These are phyloP conservation scores for Cylloceria caligata DNA, from an alignment of 2,888 invertebrate genomes.

Conservation along the genomic window DNA sequence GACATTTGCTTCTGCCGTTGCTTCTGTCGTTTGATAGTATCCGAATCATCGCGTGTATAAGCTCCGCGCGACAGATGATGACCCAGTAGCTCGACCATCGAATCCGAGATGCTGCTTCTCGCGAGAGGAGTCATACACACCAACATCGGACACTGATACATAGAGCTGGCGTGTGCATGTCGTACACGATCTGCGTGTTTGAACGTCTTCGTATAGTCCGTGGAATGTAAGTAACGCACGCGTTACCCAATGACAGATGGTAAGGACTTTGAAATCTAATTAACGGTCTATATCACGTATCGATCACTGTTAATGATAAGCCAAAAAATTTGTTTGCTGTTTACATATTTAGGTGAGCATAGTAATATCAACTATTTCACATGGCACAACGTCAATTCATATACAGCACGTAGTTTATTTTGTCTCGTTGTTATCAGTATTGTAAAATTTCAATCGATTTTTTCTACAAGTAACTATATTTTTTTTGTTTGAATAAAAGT, in stretches of 20 bases:
- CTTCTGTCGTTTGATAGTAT: conserved; percentile 42
- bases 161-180: not conserved
- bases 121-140: not conserved
- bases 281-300: conserved; percentile 7
- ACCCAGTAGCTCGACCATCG: conserved; percentile 50
- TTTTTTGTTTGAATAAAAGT: too few relatives aligned
- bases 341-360: not conserved
- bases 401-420: too few relatives aligned
- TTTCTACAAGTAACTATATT: too few relatives aligned
- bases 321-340: not conserved
- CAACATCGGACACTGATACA: not conserved
- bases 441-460: too few relatives aligned
- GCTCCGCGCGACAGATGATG: conserved; percentile 23
- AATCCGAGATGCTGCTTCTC: conserved; percentile 10
- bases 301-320: not conserved
- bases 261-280: conserved; percentile 17
- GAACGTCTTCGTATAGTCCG: not conserved
- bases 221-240: conserved; percentile 17
- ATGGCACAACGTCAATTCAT: not conserved
- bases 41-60: conserved; percentile 19
- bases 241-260: not conserved
- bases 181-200: not conserved
- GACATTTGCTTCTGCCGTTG: conserved; percentile 9
- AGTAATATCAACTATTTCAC: not conserved
- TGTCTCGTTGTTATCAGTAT: too few relatives aligned